Evolutionary conservation across 2,113 vertebrate species (phyloP).

Genomic region (Notothenia coriiceps): DNA sequence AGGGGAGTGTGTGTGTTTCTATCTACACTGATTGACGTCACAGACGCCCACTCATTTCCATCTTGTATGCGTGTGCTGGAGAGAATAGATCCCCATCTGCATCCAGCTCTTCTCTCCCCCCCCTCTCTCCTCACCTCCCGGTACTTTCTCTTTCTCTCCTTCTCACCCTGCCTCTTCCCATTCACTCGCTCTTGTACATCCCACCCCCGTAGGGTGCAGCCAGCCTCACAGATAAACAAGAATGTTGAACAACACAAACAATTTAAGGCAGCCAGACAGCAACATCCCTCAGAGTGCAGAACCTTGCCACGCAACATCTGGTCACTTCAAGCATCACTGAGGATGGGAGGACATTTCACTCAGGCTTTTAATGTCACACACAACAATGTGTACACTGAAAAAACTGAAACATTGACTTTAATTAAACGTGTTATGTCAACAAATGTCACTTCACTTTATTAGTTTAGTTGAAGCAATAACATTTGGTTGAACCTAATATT

Average conservation of each 20-base stretch:
- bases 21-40: conserved; percentile 83
- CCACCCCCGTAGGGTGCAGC: conserved; percentile 44
- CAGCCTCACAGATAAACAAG: conserved; percentile 55
- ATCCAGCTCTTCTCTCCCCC: conserved; percentile 46
- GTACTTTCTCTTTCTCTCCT: conserved; percentile 39
- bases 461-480: too few relatives aligned
- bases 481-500: too few relatives aligned
- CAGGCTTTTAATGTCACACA: conserved; percentile 1
- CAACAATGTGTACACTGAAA: conserved; percentile 16
- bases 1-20: conserved; percentile 53
- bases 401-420: too few relatives aligned
- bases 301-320: conserved; percentile 55
- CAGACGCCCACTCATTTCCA: conserved; percentile 82
- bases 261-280: conserved; percentile 64
- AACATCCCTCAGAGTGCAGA: conserved; percentile 34
- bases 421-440: conserved; percentile 15
- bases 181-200: conserved; percentile 49
- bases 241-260: conserved; percentile 65
- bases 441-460: too few relatives aligned
- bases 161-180: conserved; percentile 58
- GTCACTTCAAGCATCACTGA: conserved; percentile 42
- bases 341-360: conserved; percentile 42
- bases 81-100: conserved; percentile 80
- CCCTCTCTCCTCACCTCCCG: conserved; percentile 9
- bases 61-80: conserved; percentile 74